A percentile compares a stretch with the other conserved stretches of the same genome.
These are phyloP conservation scores for Dasyornis broadbenti DNA, from an alignment of 2,113 vertebrate genomes.

Conservation along the genomic window DNA sequence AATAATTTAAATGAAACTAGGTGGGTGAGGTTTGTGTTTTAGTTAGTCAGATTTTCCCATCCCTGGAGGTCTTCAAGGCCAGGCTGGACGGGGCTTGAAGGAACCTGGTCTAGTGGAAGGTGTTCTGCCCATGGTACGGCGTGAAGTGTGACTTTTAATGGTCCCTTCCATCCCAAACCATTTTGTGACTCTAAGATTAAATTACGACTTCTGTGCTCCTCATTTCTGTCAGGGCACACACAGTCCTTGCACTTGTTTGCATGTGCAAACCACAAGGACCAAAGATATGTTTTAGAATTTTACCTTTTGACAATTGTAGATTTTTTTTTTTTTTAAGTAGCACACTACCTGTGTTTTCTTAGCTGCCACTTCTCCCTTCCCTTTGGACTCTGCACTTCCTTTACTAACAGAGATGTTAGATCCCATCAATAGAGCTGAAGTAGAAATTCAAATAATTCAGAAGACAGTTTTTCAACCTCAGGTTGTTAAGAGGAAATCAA, in stretches of 20 bases:
- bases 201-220: neutral
- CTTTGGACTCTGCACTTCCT: neutral
- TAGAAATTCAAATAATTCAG: neutral
- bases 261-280: accelerated
- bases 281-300: neutral
- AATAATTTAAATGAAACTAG: neutral
- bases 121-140: neutral
- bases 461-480: neutral
- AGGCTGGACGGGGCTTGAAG: neutral
- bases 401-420: neutral
- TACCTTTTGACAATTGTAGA: neutral
- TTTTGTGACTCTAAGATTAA: neutral
- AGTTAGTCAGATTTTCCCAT: neutral
- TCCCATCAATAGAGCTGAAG: neutral
- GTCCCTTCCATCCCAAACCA: neutral
- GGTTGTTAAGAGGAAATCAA: slow-evolving; percentile 10
- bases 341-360: accelerated
- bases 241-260: neutral
- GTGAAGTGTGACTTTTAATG: neutral
- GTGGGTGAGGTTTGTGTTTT: neutral
- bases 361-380: neutral
- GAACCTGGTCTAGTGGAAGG: neutral
- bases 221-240: neutral
- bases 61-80: neutral
- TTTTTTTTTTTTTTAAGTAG: neutral